Evolutionary conservation across 2,888 invertebrate genomes (phyloP), one percentile per base, ranked within the genome.

Genomic region (Saturnia pavonia): DNA sequence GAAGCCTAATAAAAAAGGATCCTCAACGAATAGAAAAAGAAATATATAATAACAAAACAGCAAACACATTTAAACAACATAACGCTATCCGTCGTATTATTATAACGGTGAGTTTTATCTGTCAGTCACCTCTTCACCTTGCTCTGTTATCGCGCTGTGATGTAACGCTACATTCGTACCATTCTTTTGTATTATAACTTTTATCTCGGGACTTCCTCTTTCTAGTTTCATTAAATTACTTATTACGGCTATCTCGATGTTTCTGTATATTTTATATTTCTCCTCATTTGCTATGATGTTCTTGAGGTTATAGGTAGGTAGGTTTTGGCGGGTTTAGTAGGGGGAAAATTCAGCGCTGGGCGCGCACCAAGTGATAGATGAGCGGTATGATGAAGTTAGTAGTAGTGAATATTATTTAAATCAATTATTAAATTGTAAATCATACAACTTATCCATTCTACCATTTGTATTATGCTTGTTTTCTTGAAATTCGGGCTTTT

Each of bases 121-220:
- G 80, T 80, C 80, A 74, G 65, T 76, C 73, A 80, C 80, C 80
- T 80, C 69, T 73, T 76, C 74, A 79, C 76, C 79, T 74, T 57
- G n/a, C 42, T 45, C 74, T 78, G 77, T 79, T 77, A 74, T 69
- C 73, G 25, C 40, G 60, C 73, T 69, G 72, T 73, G 75, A 75
- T 74, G 73, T 73, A 63, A 78, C 75, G 77, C 76, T 68, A 72
- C 68, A 71, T 65, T 73, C 72, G 74, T 76, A 72, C 76, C 72
- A 74, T 78, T 70, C 66, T 78, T 80, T 76, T 72, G 74, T 72
- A 68, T 72, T 72, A 67, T n/a, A n/a, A n/a, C n/a, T n/a, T 74
- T 77, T 76, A 75, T 75, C 75, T 77, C 69, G 27, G 70, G 72
- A 74, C 72, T 77, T 73, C 72, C 73, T 68, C 68, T 67, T 73